Evolutionary conservation across 2,888 invertebrate species (phyloP).

Genomic region (Caenorhabditis sinica): DNA sequence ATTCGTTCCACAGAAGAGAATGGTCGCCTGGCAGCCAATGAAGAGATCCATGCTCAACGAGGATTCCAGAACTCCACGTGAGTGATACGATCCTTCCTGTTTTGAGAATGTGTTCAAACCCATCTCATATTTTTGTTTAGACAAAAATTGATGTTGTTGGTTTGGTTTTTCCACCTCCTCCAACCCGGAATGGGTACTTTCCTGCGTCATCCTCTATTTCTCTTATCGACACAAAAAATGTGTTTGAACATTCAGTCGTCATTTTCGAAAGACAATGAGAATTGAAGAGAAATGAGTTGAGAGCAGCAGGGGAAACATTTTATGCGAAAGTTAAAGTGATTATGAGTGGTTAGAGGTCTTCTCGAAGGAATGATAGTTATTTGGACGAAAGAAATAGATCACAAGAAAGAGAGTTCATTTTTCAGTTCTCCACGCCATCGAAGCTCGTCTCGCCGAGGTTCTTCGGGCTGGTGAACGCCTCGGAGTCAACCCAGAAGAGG

Average conservation of each 20-base stretch:
- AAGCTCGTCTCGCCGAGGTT: slow-evolving; percentile 80
- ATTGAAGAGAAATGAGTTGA: slow-evolving; percentile 14
- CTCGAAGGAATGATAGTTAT: slow-evolving; percentile 37
- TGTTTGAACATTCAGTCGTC: slow-evolving; percentile 42
- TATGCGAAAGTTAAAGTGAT: slow-evolving; percentile 45
- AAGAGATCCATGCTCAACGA: slow-evolving; percentile 70
- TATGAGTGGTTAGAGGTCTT: neutral
- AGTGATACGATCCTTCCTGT: slow-evolving; percentile 32
- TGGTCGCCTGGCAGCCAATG: slow-evolving; percentile 83
- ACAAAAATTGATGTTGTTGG: slow-evolving; percentile 11
- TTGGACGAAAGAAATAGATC: slow-evolving; percentile 14
- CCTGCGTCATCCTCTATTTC: slow-evolving; percentile 55
- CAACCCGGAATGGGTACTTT: slow-evolving; percentile 50
- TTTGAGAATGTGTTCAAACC: neutral
- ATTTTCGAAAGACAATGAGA: slow-evolving; percentile 20
- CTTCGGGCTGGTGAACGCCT: slow-evolving; percentile 81
- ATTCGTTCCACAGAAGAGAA: slow-evolving; percentile 73
- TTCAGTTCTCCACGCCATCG: slow-evolving; percentile 82
- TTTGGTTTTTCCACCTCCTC: slow-evolving; percentile 17
- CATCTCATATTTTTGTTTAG: slow-evolving; percentile 5
- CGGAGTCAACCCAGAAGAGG: slow-evolving; percentile 81
- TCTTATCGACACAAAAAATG: slow-evolving; percentile 36
- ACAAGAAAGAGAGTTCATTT: neutral
- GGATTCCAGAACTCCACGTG: slow-evolving; percentile 76
- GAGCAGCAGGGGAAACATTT: slow-evolving; percentile 26